Percentiles rank a stretch among this genome's conserved stretches.
phyloP scores from a whole-genome alignment of 1,140 invertebrate genomes.

The Rhizoglyphus robini region DNA sequence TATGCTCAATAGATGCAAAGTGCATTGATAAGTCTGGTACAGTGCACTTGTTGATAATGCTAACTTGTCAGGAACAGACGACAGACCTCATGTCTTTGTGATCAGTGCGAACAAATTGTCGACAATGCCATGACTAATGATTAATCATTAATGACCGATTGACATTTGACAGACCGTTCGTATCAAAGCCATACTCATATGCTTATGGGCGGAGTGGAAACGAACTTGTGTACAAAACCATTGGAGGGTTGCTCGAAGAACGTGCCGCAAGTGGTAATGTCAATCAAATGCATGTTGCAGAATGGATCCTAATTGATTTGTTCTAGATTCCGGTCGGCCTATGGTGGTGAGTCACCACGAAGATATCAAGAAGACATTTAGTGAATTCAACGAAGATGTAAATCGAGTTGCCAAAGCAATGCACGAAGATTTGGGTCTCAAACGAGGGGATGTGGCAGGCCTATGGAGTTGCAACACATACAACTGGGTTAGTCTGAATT shows the following conservation, averaged over 20 bases:
- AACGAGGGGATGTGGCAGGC: constrained; percentile 22
- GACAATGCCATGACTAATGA: neutral
- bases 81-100: too few species aligned
- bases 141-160: neutral
- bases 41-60: too few species aligned
- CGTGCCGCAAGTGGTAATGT: neutral
- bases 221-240: constrained; percentile 13
- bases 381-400: constrained; percentile 22
- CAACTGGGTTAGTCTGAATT: constrained; percentile 11
- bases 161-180: constrained; percentile 9
- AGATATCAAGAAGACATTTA: constrained; percentile 20
- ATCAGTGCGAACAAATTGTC: too few species aligned
- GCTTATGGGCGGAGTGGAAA: constrained; percentile 11
- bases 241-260: constrained; percentile 9
- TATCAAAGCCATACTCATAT: constrained; percentile 19
- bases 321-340: neutral
- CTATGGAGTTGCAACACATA: constrained; percentile 23
- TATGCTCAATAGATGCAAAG: too few species aligned
- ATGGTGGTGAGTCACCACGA: constrained; percentile 21
- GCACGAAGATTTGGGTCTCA: constrained; percentile 2
- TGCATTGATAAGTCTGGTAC: too few species aligned
- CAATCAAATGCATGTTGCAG: neutral
- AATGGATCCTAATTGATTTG: neutral
- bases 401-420: constrained; percentile 20
- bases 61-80: too few species aligned